Evolutionary conservation across 2,797 vertebrate species (phyloP).

Genomic region (Parotocinclus haroldoi): DNA sequence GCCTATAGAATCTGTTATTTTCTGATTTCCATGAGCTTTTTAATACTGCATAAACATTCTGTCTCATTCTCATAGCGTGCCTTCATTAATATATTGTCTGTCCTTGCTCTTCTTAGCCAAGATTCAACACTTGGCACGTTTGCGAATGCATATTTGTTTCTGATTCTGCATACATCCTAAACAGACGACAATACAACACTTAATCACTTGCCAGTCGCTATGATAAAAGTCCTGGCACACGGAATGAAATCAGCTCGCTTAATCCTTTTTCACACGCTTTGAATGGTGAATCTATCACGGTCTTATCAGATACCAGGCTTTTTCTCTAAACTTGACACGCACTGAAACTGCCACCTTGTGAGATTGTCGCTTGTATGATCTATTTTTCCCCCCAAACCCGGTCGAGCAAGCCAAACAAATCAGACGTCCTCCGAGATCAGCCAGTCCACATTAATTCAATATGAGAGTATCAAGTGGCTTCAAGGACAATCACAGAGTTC

Average conservation of each 20-base stretch:
- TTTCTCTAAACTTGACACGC: too few relatives aligned
- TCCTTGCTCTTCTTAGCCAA: constrained; percentile 30
- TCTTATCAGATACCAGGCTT: too few relatives aligned
- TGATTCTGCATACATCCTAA: constrained; percentile 22
- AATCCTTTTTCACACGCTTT: too few relatives aligned
- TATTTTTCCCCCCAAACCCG: too few relatives aligned
- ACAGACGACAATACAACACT: constrained; percentile 21
- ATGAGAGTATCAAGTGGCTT: constrained; percentile 13
- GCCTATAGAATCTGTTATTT: too few relatives aligned
- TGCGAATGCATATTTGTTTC: constrained; percentile 47
- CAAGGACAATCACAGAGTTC: constrained; percentile 27
- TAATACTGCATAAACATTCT: background rate
- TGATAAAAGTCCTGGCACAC: too few relatives aligned
- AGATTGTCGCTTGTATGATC: background rate
- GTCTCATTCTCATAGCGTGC: constrained; percentile 42
- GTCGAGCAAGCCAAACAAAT: constrained; percentile 7
- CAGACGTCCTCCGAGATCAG: constrained; percentile 14
- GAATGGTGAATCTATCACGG: too few relatives aligned
- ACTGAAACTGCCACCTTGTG: too few relatives aligned
- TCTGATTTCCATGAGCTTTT: too few relatives aligned
- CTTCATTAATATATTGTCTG: constrained; percentile 41
- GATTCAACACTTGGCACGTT: constrained; percentile 10
- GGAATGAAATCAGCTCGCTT: too few relatives aligned
- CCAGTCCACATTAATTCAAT: constrained; percentile 12
- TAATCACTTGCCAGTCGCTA: constrained; percentile 19